Evolutionary conservation across 2,888 invertebrate species (phyloP), one percentile per base, ranked within the genome.

Genomic region (Lysandra bellargus): DNA sequence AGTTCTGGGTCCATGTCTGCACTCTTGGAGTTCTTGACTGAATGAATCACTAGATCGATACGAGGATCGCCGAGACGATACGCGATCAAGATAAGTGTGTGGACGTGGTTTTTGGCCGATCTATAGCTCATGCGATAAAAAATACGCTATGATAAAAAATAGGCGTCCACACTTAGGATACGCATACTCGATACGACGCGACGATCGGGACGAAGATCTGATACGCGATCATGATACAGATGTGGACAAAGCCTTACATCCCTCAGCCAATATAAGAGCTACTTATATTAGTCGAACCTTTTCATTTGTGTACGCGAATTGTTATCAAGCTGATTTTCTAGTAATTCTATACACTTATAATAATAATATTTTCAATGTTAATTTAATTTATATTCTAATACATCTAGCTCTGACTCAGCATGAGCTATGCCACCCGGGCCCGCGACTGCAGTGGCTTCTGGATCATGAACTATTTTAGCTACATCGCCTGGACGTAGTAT

Each of bases 351-450:
- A 57, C 14, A 77, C 72, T 79, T n/a, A 78, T 80, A 80, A 64
- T 83, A 86, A 78, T 80, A 80, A 72, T 83, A 86, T 77, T 87
- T 87, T 83, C 78, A 79, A 80, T 79, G 81, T 88, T 85, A 84
- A 82, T 81, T 81, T 78, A 82, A 83, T 80, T 87, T 84, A 83
- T 87, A 90, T 86, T 93, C 93, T 79, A 95, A 95, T 81, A 96
- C 85, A 85, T 96, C 95, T 81, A 97, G 95, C 87, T 97, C 96
- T 79, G 97, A 97, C 85, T 97, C 95, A 0, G 97, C 97, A 86
- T 97, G 97, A 0, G 97, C 97, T 78, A 96, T 95, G 9, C 97
- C 97, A 4, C 97, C 97, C 57, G 97, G 97, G 6, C 97, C 97
- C 2, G 95, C 97, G 4, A 97, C 95, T 3, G 97, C 97, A 0